Conservation (phyloP, 2,113 vertebrate species). For the Micromys minutus region DNA sequence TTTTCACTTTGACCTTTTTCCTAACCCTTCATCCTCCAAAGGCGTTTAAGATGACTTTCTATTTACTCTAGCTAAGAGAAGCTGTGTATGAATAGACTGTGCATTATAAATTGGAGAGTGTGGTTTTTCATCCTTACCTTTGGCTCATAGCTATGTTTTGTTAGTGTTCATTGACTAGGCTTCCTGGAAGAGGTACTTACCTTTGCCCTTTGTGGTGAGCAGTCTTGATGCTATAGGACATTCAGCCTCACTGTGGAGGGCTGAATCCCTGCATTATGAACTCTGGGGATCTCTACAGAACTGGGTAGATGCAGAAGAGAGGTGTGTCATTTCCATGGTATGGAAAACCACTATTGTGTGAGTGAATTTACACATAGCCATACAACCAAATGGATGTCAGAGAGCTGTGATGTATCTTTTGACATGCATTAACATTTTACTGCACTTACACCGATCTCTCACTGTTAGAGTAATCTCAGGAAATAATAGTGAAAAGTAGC, state of each 20-base stretch:
- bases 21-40: neutral
- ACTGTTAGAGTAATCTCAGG: constrained; percentile 21
- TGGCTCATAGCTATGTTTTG: constrained; percentile 9
- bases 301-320: neutral
- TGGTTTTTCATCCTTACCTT: neutral
- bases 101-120: constrained; percentile 23
- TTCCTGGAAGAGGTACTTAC: neutral
- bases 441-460: neutral
- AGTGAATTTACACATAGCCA: neutral
- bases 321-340: neutral
- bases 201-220: neutral
- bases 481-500: constrained; percentile 50
- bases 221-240: neutral
- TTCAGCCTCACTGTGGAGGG: constrained; percentile 4
- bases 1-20: constrained; percentile 3
- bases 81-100: neutral
- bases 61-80: neutral
- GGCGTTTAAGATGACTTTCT: constrained; percentile 2
- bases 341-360: neutral
- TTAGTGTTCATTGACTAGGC: neutral
- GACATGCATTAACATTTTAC: neutral
- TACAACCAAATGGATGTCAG: neutral
- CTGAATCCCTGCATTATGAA: neutral
- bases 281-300: neutral
- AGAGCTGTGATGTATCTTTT: neutral